Base-by-base conservation (phyloP, 2,888 invertebrate genomes). In the Campoletis raptor region DNA sequence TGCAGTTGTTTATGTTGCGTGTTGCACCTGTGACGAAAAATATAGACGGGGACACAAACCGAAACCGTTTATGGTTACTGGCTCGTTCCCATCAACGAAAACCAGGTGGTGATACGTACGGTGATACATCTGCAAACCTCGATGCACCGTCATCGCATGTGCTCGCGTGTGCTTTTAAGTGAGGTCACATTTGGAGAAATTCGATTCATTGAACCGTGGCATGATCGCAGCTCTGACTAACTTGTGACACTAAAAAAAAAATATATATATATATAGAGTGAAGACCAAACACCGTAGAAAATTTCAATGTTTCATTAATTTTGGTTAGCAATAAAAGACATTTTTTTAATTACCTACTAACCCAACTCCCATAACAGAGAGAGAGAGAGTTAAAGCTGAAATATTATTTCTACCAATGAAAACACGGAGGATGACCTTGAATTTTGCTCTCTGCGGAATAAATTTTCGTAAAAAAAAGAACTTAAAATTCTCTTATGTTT, bases 21-120 rank as follows among this genome's bases (percentile, higher is more conserved):
- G 30, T 40, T 69, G 79, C 83, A 84, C 69, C 80, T 84, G 80
- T 52, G 79, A 69, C 69, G 30, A 15, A 45, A 54, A 48, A 48
- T 18, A 18, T 2, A 69, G 70, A 67, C 10, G 40, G 21, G n/a
- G n/a, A n/a, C n/a, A 30, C 40, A 48, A 70, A 57, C 57, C 57
- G 72, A 72, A 78, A 83, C 77, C 18, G 64, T 72, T 72, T 70
- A 52, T 42, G 42, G 54, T 48, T 9, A 24, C 72, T 83, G 72
- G 54, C 76, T 77, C 12, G 24, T 21, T 77, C 66, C 64, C 77
- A 72, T 48, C 24, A n/a, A 30, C 12, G 61, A 18, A 40, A 57
- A 57, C 83, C 83, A 78, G 82, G 69, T 76, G 82, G 76, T 76
- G 66, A 18, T 24, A 36, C 18, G 30, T 30, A 30, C 30, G 66